A percentile compares a stretch with the other conserved stretches of the same genome.
Evolutionary conservation across 2,113 vertebrate species (phyloP).

Genomic region (Mustela nigripes): DNA sequence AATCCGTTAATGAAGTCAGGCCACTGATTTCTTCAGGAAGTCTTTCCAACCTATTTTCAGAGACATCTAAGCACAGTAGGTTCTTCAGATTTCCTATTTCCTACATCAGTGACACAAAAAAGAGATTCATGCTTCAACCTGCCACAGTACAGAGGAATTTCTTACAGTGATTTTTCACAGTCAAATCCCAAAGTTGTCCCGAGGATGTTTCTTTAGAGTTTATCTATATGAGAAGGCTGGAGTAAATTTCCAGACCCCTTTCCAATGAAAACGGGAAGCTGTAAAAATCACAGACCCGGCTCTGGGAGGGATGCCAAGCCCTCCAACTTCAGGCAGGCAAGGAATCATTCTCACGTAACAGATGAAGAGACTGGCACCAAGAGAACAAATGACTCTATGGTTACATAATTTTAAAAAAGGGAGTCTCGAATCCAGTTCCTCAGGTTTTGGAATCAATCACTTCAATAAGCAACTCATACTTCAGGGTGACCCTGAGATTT

Average conservation of each 20-base stretch:
- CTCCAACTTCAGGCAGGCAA: neutral
- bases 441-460: neutral
- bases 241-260: constrained; percentile 22
- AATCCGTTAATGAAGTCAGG: constrained; percentile 93
- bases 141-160: constrained; percentile 58
- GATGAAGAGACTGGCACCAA: neutral
- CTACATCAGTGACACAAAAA: constrained; percentile 83
- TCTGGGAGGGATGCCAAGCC: neutral
- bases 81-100: constrained; percentile 96
- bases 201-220: neutral
- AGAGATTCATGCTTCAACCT: constrained; percentile 71
- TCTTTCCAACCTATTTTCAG: constrained; percentile 97
- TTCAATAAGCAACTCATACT: neutral
- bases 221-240: neutral
- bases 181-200: constrained; percentile 49
- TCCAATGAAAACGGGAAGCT: neutral
- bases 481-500: neutral
- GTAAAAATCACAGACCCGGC: neutral
- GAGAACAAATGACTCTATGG: neutral
- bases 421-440: neutral
- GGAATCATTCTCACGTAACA: neutral
- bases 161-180: constrained; percentile 34
- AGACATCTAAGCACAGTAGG: constrained; percentile 97
- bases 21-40: constrained; percentile 96
- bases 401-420: neutral